Conservation (phyloP, 1,140 invertebrate genomes). For the Brachionus asplanchnoidis region DNA sequence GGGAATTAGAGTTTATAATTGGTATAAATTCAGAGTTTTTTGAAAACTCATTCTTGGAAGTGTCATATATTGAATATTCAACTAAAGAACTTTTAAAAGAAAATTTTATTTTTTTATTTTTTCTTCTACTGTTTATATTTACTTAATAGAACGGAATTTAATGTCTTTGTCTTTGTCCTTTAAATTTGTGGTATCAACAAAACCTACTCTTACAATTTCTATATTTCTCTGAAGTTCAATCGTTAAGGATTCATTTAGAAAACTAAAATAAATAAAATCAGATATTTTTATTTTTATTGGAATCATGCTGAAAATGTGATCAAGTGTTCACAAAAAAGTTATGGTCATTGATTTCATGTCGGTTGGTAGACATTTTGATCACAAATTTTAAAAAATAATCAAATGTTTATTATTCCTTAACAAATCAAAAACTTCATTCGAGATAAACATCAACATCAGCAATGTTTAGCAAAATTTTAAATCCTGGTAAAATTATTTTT, state of each 20-base stretch:
- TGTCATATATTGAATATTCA: background rate
- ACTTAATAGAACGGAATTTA: constrained; percentile 1
- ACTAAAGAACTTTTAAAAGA: background rate
- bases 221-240: background rate
- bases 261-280: background rate
- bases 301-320: too few species aligned
- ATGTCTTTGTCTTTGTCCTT: background rate
- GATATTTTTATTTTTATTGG: background rate
- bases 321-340: too few species aligned
- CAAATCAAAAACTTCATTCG: too few species aligned
- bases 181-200: background rate
- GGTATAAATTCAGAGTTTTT: background rate
- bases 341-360: too few species aligned
- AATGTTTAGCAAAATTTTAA: too few species aligned
- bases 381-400: too few species aligned
- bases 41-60: background rate
- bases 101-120: background rate
- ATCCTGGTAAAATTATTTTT: too few species aligned
- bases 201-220: background rate
- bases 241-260: background rate
- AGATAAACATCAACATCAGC: too few species aligned
- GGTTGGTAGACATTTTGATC: too few species aligned
- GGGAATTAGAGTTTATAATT: background rate
- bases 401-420: too few species aligned
- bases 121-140: background rate